Percentiles rank a stretch among this genome's conserved stretches.
Conservation (phyloP, 2,113 vertebrate species). For the Epinephelus moara region DNA sequence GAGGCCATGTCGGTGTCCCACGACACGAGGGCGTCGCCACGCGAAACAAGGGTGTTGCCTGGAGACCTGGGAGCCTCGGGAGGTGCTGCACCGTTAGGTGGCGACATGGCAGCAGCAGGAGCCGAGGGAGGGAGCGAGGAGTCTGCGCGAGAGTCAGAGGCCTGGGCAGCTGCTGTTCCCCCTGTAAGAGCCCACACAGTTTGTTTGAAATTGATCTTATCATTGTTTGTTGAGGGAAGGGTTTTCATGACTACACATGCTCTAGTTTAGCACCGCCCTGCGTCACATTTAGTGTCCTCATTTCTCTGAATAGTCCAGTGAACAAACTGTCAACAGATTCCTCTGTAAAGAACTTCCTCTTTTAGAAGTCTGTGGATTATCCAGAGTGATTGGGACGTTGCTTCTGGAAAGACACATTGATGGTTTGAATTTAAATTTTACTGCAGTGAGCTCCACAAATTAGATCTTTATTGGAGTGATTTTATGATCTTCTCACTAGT, state of each 20-base stretch:
- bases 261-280: not conserved
- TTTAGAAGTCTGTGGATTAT: not conserved
- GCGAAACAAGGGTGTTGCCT: constrained; percentile 76
- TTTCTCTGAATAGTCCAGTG: not conserved
- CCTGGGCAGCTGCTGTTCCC: constrained; percentile 91
- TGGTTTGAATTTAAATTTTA: not conserved
- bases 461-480: too few relatives aligned
- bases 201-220: not conserved
- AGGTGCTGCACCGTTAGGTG: constrained; percentile 71
- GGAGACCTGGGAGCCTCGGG: constrained; percentile 71
- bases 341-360: not conserved
- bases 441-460: too few relatives aligned
- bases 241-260: not conserved
- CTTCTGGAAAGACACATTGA: not conserved
- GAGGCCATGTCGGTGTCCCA: constrained; percentile 88
- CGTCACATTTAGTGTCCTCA: not conserved
- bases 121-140: constrained; percentile 82
- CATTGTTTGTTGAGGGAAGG: too few relatives aligned
- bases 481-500: too few relatives aligned
- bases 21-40: constrained; percentile 74
- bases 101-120: constrained; percentile 76
- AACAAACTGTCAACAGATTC: not conserved
- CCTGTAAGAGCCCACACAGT: constrained; percentile 83
- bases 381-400: not conserved
- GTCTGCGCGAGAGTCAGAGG: constrained; percentile 85